Evolutionary conservation across 2,113 vertebrate genomes (phyloP).

Genomic region (Hemiscyllium ocellatum): DNA sequence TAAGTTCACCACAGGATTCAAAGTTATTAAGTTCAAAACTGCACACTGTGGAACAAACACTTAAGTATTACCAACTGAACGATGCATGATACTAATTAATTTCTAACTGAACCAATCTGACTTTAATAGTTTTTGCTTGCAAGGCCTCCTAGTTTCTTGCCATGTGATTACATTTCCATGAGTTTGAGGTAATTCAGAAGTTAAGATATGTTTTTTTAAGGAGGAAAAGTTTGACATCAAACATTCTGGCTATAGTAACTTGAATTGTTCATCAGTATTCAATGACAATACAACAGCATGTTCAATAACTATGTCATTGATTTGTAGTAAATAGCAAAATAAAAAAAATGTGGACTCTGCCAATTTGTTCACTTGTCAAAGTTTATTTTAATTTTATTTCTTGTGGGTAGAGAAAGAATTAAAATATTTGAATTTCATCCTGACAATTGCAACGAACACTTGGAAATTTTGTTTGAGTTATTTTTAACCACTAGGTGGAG

Average conservation of each 20-base stretch:
- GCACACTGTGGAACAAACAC: neutral
- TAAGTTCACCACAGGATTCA: neutral
- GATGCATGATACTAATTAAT: neutral
- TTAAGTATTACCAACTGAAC: neutral
- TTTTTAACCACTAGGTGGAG: neutral
- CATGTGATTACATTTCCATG: neutral
- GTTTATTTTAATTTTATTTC: neutral
- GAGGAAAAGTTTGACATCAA: neutral
- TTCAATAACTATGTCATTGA: neutral
- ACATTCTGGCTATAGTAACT: neutral
- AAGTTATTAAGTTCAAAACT: neutral
- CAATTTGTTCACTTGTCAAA: neutral
- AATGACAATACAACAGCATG: neutral
- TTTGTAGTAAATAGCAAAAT: conserved; percentile 21
- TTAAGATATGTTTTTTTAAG: neutral
- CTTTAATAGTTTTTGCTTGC: neutral
- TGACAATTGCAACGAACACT: neutral
- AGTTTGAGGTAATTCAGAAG: neutral
- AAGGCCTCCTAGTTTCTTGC: neutral
- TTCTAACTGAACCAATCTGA: neutral
- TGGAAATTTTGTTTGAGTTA: neutral
- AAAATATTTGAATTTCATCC: neutral
- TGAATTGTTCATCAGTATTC: neutral
- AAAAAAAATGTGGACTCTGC: neutral
- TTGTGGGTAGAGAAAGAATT: neutral